Evolutionary conservation across 2,888 invertebrate species (phyloP), one percentile per base, ranked within the genome.

Genomic region (Diabrotica balteata): DNA sequence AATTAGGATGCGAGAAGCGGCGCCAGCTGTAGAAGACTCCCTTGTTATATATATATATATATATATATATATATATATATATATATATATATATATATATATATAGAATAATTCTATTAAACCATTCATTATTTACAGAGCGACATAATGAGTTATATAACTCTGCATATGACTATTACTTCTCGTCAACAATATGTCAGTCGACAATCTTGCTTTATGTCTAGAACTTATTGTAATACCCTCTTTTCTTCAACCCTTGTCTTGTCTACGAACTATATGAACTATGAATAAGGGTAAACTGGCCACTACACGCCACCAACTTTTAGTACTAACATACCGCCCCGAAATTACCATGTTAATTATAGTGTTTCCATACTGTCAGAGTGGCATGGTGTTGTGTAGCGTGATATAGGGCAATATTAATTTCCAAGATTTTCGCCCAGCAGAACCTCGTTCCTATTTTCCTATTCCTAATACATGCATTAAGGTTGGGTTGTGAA

Each of bases 291-390:
- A 62, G 63, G 58, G 63, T 64, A 71, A 70, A 81, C 81, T 83
- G 80, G 83, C 82, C 84, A 84, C 82, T 84, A 83, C 83, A 83
- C 80, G 84, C 84, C 84, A 82, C 77, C 76, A 80, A 82, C 81
- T 82, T 80, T 78, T 81, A 82, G 81, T 80, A 82, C 83, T 83
- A 82, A 83, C 80, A 81, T 80, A 79, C 83, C 84, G 83, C 83
- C 83, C 83, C 83, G 81, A 83, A 84, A 84, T 84, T 84, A 84
- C 83, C 83, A 84, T 84, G 83, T 82, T 84, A 84, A 84, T 84
- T 83, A 84, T 82, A 82, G 81, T 76, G 77, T 75, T 57, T 51
- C 58, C 77, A 76, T 75, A 76, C 77, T 76, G 77, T 77, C 75
- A 77, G 79, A 78, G 79, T 79, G 80, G 73, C 64, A 55, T 54